Percentiles rank a stretch among this genome's conserved stretches.
These are phyloP conservation scores for Mycteria americana DNA, from an alignment of 2,797 vertebrate genomes.

Conservation along the genomic window DNA sequence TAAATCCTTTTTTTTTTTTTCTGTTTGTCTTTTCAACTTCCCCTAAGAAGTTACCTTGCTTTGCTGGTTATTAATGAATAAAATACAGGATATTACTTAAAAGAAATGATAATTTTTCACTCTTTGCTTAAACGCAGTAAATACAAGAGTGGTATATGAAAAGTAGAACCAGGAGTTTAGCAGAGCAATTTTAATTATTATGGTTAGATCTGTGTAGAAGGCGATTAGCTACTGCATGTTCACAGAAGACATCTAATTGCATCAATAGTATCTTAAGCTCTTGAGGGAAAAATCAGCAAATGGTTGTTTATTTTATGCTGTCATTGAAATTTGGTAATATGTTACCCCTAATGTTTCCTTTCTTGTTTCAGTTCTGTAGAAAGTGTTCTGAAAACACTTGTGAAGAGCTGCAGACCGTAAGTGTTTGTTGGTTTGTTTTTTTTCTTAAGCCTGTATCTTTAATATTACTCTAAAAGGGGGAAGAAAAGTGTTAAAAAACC, in stretches of 20 bases:
- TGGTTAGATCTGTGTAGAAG: neutral
- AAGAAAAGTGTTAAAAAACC: neutral
- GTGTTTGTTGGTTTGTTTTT: conserved; percentile 56
- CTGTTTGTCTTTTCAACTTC: neutral
- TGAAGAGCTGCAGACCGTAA: conserved; percentile 98
- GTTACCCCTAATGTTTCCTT: conserved; percentile 18
- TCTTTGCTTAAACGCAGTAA: neutral
- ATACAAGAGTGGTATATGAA: neutral
- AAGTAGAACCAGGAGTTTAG: neutral
- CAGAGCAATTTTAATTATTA: neutral
- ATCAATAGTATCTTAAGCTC: conserved; percentile 60
- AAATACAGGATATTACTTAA: neutral
- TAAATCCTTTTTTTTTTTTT: neutral
- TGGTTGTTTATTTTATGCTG: conserved; percentile 19
- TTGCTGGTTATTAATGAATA: neutral
- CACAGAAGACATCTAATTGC: conserved; percentile 69
- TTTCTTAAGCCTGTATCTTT: neutral
- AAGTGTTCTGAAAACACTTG: conserved; percentile 91
- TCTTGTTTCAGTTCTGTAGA: conserved; percentile 88
- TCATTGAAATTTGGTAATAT: conserved; percentile 30
- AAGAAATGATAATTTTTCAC: neutral
- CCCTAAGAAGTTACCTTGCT: neutral
- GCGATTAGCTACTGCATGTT: conserved; percentile 73
- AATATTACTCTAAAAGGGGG: neutral
- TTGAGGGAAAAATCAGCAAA: conserved; percentile 18